Conservation (phyloP, 2,888 invertebrate species). For the Hydriomena furcata region DNA sequence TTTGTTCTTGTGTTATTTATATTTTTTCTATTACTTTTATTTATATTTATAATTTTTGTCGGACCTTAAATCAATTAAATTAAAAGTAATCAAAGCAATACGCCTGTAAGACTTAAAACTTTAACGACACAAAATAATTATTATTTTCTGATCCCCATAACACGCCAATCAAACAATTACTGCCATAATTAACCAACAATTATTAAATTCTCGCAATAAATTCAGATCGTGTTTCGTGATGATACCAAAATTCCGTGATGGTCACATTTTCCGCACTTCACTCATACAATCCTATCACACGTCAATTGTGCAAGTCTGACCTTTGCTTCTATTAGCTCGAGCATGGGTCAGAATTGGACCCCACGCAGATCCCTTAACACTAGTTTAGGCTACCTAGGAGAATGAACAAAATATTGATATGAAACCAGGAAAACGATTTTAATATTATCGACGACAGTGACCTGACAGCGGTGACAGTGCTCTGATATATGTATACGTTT, state of each 20-base stretch:
- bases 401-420: too few species aligned
- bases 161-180: constrained; percentile 10
- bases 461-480: too few species aligned
- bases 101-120: too few species aligned
- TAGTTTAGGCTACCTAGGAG: neutral
- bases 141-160: neutral
- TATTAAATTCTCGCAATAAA: neutral
- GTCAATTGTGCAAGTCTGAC: constrained; percentile 39
- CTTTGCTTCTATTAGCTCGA: constrained; percentile 26
- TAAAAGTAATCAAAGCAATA: too few species aligned
- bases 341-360: constrained; percentile 10
- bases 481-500: too few species aligned
- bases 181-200: constrained; percentile 6
- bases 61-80: too few species aligned
- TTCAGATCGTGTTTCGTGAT: constrained; percentile 13
- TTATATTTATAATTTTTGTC: too few species aligned
- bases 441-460: too few species aligned
- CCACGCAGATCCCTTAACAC: neutral
- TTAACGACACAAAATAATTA: too few species aligned
- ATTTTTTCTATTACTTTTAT: too few species aligned
- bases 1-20: too few species aligned
- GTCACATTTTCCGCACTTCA: constrained; percentile 39
- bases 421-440: too few species aligned
- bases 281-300: constrained; percentile 32
- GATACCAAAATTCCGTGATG: constrained; percentile 27